Conservation (phyloP, 2,113 vertebrate genomes). For the Agelaius phoeniceus region DNA sequence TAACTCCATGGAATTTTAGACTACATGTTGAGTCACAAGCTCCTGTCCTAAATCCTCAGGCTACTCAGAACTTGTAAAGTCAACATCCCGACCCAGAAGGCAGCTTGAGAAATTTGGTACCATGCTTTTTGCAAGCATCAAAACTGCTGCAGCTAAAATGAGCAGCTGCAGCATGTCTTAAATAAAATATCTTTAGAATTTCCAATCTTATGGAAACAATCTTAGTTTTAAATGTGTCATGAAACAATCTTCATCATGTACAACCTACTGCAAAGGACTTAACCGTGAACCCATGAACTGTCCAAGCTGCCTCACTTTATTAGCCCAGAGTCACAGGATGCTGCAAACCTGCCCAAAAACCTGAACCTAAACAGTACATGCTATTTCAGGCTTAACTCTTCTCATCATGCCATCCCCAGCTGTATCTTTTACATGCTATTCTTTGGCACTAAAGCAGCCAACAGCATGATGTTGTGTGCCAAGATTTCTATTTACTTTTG, state of each 20-base stretch:
- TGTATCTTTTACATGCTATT: background rate
- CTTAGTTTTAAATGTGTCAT: background rate
- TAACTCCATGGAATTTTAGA: background rate
- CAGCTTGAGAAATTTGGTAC: background rate
- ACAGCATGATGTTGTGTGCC: accelerated
- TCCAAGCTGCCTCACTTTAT: background rate
- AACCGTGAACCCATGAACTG: background rate
- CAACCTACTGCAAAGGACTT: background rate
- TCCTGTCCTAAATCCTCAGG: background rate
- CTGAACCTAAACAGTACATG: background rate
- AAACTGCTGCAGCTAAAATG: background rate
- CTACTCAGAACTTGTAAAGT: background rate
- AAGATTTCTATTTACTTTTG: background rate
- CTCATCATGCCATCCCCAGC: background rate
- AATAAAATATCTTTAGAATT: background rate
- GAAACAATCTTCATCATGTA: background rate
- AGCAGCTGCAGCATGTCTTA: background rate
- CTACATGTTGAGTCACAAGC: background rate
- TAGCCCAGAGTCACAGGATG: background rate
- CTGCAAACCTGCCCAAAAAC: background rate
- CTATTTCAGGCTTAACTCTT: background rate
- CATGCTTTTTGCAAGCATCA: background rate
- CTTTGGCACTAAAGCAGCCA: background rate
- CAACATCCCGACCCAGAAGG: background rate
- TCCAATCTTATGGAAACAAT: background rate